These are phyloP conservation scores for Chrysodeixis includens DNA, from an alignment of 2,888 invertebrate species.

Conservation along the genomic window DNA sequence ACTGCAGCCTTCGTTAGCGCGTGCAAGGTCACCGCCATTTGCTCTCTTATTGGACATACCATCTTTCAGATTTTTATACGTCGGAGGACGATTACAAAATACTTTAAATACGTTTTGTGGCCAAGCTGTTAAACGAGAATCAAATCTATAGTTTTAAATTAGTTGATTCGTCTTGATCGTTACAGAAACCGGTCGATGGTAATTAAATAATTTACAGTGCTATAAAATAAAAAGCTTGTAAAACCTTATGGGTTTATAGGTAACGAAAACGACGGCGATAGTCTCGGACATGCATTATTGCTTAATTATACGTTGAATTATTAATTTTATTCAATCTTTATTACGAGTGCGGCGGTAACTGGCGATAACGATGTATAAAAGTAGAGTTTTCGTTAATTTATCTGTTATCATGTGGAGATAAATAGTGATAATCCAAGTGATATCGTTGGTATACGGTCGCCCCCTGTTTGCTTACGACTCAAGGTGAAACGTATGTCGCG, in stretches of 20 bases:
- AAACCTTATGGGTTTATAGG: constrained; percentile 43
- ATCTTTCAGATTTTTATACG: constrained; percentile 59
- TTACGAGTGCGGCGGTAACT: constrained; percentile 26
- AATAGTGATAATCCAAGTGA: constrained; percentile 81
- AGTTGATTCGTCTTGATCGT: constrained; percentile 41
- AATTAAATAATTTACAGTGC: constrained; percentile 51
- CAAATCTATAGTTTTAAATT: constrained; percentile 44
- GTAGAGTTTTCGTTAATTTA: constrained; percentile 68
- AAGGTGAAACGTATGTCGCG: constrained; percentile 56
- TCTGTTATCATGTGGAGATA: constrained; percentile 73
- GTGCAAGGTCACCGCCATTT: constrained; percentile 82
- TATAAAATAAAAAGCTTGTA: constrained; percentile 55
- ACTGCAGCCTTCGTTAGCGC: constrained; percentile 85
- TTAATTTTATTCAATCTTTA: constrained; percentile 54
- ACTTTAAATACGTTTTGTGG: constrained; percentile 19
- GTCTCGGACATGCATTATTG: constrained; percentile 41
- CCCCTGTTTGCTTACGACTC: constrained; percentile 61
- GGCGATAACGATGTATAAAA: constrained; percentile 41
- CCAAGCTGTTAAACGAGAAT: constrained; percentile 11
- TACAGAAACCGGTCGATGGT: constrained; percentile 32
- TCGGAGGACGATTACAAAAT: constrained; percentile 3
- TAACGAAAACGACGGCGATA: constrained; percentile 33
- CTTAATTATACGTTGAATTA: constrained; percentile 50
- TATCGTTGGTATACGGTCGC: constrained; percentile 64
- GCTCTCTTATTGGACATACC: constrained; percentile 65